Percentiles rank a stretch among this genome's conserved stretches.
Evolutionary conservation across 2,113 vertebrate genomes (phyloP).

Genomic region (Labrus mixtus): DNA sequence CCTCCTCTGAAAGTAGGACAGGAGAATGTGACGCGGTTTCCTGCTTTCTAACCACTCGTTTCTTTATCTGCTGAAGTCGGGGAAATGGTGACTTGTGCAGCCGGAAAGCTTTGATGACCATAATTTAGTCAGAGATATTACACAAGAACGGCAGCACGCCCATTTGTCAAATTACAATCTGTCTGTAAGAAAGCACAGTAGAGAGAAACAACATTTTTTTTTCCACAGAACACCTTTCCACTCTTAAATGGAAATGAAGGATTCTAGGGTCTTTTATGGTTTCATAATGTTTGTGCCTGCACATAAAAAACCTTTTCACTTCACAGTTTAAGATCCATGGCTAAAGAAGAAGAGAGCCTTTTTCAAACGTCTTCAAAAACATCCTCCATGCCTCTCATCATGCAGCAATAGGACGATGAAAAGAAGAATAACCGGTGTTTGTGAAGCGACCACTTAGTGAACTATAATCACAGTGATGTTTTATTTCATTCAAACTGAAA

Average conservation of each 20-base stretch:
- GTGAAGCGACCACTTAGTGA: constrained; percentile 42
- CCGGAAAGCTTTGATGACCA: constrained; percentile 33
- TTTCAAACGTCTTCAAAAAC: constrained; percentile 4
- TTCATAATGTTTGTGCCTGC: constrained; percentile 1
- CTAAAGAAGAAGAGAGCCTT: neutral
- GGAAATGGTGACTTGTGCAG: constrained; percentile 25
- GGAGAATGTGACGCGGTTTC: constrained; percentile 8
- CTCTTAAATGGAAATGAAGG: constrained; percentile 5
- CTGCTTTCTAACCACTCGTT: neutral
- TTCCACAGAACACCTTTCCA: constrained; percentile 29
- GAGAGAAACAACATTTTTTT: neutral
- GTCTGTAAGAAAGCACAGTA: constrained; percentile 30
- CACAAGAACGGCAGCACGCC: constrained; percentile 16
- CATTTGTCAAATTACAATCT: constrained; percentile 34
- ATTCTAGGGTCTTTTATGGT: constrained; percentile 10
- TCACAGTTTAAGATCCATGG: constrained; percentile 1
- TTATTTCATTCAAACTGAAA: constrained; percentile 32
- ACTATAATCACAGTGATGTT: constrained; percentile 36
- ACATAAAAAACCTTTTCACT: neutral
- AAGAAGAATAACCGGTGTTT: constrained; percentile 23
- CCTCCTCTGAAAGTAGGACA: constrained; percentile 32
- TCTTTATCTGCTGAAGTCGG: constrained; percentile 31
- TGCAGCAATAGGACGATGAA: constrained; percentile 46
- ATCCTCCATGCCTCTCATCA: constrained; percentile 27
- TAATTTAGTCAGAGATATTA: constrained; percentile 42